phyloP scores from a whole-genome alignment of 2,797 vertebrate genomes.

The Oceanodroma leucorhoa region DNA sequence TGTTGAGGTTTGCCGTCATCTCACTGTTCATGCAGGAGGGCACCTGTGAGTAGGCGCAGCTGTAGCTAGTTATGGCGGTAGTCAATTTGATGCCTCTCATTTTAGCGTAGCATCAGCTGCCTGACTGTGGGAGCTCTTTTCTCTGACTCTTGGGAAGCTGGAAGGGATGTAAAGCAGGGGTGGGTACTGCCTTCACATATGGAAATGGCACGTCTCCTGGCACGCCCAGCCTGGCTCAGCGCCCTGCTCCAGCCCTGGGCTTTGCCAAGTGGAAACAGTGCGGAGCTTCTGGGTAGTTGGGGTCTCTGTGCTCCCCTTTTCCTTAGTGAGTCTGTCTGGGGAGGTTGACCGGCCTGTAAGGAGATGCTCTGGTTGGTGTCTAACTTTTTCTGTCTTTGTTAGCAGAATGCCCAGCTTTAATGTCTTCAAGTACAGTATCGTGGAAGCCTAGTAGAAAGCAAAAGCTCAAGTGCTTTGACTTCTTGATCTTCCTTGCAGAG shows the following conservation, averaged over 20 bases:
- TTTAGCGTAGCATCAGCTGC: not conserved
- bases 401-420: not conserved
- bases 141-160: not conserved
- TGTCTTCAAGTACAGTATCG: not conserved
- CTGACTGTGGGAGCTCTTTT: not conserved
- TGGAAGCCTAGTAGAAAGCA: not conserved
- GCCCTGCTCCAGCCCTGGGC: not conserved
- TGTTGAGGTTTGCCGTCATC: not conserved
- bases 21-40: not conserved
- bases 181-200: constrained; percentile 15
- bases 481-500: not conserved
- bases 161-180: constrained; percentile 28
- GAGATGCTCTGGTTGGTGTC: not conserved
- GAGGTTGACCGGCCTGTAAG: not conserved
- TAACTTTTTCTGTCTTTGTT: not conserved
- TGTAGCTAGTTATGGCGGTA: not conserved
- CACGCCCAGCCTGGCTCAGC: not conserved
- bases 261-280: not conserved
- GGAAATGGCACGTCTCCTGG: constrained; percentile 21
- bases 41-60: not conserved
- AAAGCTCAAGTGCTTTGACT: not conserved
- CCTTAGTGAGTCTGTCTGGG: not conserved
- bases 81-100: not conserved
- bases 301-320: not conserved
- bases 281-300: not conserved